Conservation (phyloP, 2,797 vertebrate species). For the Rhinophrynus dorsalis region DNA sequence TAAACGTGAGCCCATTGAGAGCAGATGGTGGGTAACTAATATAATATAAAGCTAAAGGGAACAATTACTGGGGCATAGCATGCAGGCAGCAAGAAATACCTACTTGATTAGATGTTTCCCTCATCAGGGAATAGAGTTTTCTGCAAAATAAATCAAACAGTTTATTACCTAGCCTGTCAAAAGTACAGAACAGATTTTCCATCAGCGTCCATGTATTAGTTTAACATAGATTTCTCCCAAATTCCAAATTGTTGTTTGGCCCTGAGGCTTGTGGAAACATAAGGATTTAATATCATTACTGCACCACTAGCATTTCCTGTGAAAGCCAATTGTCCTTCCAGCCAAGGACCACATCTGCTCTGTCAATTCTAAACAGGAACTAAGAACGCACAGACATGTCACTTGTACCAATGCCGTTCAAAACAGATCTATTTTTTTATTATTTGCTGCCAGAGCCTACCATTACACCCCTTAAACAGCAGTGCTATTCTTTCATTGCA, state of each 20-base stretch:
- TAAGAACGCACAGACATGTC: slow-evolving; percentile 52
- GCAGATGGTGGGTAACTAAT: slow-evolving; percentile 12
- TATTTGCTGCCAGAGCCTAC: slow-evolving; percentile 37
- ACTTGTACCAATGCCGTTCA: slow-evolving; percentile 49
- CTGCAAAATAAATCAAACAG: slow-evolving; percentile 43
- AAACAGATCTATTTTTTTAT: slow-evolving; percentile 51
- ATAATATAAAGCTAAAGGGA: slow-evolving; percentile 1
- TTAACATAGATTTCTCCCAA: slow-evolving; percentile 37
- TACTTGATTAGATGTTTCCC: slow-evolving; percentile 38
- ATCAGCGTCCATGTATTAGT: slow-evolving; percentile 41
- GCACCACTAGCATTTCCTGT: slow-evolving; percentile 61
- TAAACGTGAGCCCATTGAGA: neutral
- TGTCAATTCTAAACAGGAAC: slow-evolving; percentile 63
- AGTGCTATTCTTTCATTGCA: neutral
- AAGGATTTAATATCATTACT: slow-evolving; percentile 62
- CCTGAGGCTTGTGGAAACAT: slow-evolving; percentile 57
- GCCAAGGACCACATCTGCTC: slow-evolving; percentile 64
- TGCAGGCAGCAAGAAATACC: slow-evolving; percentile 3
- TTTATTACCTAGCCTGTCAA: slow-evolving; percentile 42
- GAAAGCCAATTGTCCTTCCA: slow-evolving; percentile 53
- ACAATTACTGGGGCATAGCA: neutral
- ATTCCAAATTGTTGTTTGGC: slow-evolving; percentile 15
- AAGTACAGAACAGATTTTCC: slow-evolving; percentile 37
- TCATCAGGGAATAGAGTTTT: slow-evolving; percentile 37
- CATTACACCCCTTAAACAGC: slow-evolving; percentile 38